These are phyloP conservation scores for Linhomoeus sp. DNA, from an alignment of 2,888 invertebrate genomes.

Conservation along the genomic window DNA sequence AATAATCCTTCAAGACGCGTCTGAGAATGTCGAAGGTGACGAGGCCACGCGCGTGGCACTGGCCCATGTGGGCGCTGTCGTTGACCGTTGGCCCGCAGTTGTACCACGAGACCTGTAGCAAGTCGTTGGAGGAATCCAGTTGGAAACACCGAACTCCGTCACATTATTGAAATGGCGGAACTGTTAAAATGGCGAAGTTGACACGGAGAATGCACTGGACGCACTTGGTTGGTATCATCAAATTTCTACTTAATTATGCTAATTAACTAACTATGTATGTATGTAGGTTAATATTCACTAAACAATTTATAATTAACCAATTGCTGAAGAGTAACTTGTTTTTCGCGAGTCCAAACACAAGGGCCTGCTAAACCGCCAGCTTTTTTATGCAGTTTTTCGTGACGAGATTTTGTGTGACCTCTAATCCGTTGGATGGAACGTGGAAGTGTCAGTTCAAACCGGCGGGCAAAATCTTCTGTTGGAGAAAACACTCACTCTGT, in stretches of 20 bases:
- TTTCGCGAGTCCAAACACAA: too few relatives aligned
- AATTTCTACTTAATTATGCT: background rate
- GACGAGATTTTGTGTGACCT: too few relatives aligned
- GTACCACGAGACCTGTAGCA: constrained; percentile 62
- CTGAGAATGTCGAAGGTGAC: constrained; percentile 94
- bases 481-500: constrained; percentile 10
- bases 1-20: constrained; percentile 39
- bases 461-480: background rate
- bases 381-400: too few relatives aligned
- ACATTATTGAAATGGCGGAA: too few relatives aligned
- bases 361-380: too few relatives aligned
- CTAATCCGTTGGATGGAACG: too few relatives aligned
- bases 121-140: too few relatives aligned
- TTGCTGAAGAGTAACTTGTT: too few relatives aligned
- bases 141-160: too few relatives aligned
- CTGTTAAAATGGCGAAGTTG: background rate
- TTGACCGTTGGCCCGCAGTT: constrained; percentile 99
- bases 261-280: background rate
- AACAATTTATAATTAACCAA: too few relatives aligned
- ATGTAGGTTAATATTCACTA: too few relatives aligned
- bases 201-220: background rate
- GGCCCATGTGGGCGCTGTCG: constrained; percentile 97
- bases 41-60: constrained; percentile 94
- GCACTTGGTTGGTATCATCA: too few relatives aligned
- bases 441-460: background rate